Percentiles rank a stretch among this genome's conserved stretches.
phyloP scores from a whole-genome alignment of 2,888 invertebrate genomes.

The Neuroscelio doddi region DNA sequence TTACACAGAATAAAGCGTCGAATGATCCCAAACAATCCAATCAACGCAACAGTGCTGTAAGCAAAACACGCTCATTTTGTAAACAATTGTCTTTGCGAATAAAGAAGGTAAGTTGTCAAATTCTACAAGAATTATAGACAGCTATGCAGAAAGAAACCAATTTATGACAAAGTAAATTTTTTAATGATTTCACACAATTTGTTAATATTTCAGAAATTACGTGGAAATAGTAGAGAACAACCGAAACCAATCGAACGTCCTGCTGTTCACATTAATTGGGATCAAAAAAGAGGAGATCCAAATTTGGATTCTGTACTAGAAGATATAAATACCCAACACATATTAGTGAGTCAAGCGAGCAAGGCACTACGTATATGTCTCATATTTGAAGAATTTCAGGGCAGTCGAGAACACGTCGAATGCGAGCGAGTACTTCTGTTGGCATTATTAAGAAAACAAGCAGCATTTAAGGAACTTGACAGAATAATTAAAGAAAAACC shows the following conservation, averaged over 20 bases:
- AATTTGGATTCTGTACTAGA: no score
- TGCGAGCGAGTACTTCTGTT: constrained; percentile 73
- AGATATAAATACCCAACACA: constrained; percentile 54
- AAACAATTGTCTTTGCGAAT: background rate
- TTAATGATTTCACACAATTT: no score
- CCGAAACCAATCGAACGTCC: background rate
- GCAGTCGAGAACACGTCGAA: constrained; percentile 73
- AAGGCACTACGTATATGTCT: constrained; percentile 73
- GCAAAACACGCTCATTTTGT: background rate
- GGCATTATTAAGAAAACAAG: constrained; percentile 58
- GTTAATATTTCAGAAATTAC: no score
- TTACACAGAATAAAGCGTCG: no score
- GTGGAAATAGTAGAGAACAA: background rate
- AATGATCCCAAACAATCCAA: no score
- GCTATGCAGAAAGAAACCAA: no score
- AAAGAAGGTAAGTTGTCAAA: background rate
- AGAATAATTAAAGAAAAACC: constrained; percentile 3
- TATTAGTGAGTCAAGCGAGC: constrained; percentile 67
- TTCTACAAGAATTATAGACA: no score
- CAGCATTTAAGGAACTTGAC: constrained; percentile 52
- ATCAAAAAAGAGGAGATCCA: no score
- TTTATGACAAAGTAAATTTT: no score
- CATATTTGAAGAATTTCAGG: constrained; percentile 71
- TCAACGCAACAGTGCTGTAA: background rate
- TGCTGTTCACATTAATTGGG: no score